Conservation (phyloP, 2,888 invertebrate genomes). For the Andrena trimmerana region DNA sequence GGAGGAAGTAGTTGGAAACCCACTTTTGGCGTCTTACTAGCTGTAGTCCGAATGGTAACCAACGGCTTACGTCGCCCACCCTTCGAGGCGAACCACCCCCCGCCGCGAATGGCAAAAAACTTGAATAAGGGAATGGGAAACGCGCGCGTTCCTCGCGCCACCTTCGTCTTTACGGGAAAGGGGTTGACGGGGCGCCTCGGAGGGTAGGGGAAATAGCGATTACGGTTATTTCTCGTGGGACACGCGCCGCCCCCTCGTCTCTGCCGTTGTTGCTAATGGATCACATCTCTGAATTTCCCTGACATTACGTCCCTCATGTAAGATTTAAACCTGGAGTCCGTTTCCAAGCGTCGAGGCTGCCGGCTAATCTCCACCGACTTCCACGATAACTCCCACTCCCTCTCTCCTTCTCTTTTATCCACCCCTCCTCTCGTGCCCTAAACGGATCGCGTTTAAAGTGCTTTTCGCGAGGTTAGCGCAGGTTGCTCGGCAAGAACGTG, state of each 20-base stretch:
- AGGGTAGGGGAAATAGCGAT: slow-evolving; percentile 76
- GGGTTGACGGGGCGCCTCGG: slow-evolving; percentile 19
- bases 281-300: slow-evolving; percentile 81
- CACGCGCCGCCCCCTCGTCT: slow-evolving; percentile 57
- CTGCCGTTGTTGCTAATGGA: slow-evolving; percentile 79
- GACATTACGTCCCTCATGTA: slow-evolving; percentile 78
- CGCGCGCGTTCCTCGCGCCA: neutral
- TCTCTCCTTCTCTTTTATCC: slow-evolving; percentile 15
- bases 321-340: slow-evolving; percentile 75
- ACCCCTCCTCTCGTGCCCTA: neutral
- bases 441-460: neutral
- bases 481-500: neutral
- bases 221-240: slow-evolving; percentile 81
- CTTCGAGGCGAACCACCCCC: slow-evolving; percentile 9
- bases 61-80: slow-evolving; percentile 31
- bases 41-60: slow-evolving; percentile 33
- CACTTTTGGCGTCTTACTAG: slow-evolving; percentile 29
- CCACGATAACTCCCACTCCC: slow-evolving; percentile 52
- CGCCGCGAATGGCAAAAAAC: slow-evolving; percentile 24
- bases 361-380: slow-evolving; percentile 71
- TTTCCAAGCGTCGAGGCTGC: slow-evolving; percentile 58
- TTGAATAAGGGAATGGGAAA: slow-evolving; percentile 9
- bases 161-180: neutral
- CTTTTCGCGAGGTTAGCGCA: neutral
- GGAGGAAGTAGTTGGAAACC: slow-evolving; percentile 15